These are phyloP conservation scores for Andrena cerasifolii DNA, from an alignment of 1,140 invertebrate species.

Conservation along the genomic window DNA sequence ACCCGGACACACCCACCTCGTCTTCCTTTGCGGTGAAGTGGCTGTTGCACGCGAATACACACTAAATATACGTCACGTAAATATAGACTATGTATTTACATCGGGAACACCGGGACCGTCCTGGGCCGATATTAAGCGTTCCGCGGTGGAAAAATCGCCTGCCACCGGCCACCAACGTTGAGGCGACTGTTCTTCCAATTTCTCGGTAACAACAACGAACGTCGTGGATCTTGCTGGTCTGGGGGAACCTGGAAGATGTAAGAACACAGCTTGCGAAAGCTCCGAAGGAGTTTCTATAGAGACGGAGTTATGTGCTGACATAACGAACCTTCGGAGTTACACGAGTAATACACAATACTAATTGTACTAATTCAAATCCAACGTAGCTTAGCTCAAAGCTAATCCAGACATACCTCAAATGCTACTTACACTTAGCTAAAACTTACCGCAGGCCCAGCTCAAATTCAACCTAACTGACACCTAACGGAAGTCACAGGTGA, in stretches of 20 bases:
- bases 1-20: constrained; percentile 78
- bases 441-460: no score
- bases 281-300: no score
- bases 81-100: constrained; percentile 81
- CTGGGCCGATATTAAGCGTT: constrained; percentile 60
- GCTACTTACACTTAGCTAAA: no score
- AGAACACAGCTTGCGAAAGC: no score
- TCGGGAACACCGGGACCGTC: constrained; percentile 74
- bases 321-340: no score
- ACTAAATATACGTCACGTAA: constrained; percentile 80
- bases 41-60: constrained; percentile 73
- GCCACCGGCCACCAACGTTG: constrained; percentile 26
- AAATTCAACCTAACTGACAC: no score
- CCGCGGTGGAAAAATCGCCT: background rate
- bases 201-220: background rate
- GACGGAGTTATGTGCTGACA: no score
- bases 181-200: background rate
- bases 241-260: background rate
- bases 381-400: no score
- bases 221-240: constrained; percentile 7
- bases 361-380: no score
- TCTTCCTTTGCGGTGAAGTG: constrained; percentile 61
- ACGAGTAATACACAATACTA: no score
- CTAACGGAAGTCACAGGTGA: no score
- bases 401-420: no score